Base-by-base conservation (phyloP, 92 coral and sea anemone genomes). In the Epizoanthus scotinus region DNA sequence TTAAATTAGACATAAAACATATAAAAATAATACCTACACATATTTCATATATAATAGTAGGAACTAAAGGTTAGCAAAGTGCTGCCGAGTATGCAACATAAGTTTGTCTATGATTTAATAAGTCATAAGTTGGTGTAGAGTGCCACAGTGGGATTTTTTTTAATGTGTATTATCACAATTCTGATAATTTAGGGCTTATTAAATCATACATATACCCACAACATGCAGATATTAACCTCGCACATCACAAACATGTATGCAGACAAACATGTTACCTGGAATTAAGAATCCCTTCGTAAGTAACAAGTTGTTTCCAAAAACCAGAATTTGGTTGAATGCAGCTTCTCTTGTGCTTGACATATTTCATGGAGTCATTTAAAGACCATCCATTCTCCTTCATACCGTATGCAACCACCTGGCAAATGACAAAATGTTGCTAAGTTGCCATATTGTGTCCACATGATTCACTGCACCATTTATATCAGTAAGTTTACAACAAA, bases 231-330 rank as follows among this genome's bases (percentile, higher is more conserved):
- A n/a, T n/a, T n/a, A n/a, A n/a, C n/a, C n/a, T n/a, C n/a, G n/a
- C n/a, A n/a, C n/a, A n/a, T n/a, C n/a, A n/a, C n/a, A n/a, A n/a
- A n/a, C n/a, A n/a, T n/a, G n/a, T n/a, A n/a, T 7, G 17, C 26
- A n/a, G 50, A 59, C 42, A 14, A 14, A 14, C 10, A 31, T 13
- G 53, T 34, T 86, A 95, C 99, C 99, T 95, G 0, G 99, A 95
- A 70, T 86, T 95, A 36, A 95, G 79, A 65, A 95, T 95, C 36
- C 99, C 99, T 59, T 95, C 99, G 38, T 95, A 95, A 24, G 95
- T 94, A 27, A 95, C 86, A 8, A 95, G 97, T 79, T 95, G 99
- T 60, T 95, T 95, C 99, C 99, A 93, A 79, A 95, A 95, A 5
- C 96, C 98, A 6, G 94, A 78, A 55, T 95, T 95, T 13, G 99